Conservation (phyloP, 2,797 vertebrate species). For the Decapterus maruadsi region DNA sequence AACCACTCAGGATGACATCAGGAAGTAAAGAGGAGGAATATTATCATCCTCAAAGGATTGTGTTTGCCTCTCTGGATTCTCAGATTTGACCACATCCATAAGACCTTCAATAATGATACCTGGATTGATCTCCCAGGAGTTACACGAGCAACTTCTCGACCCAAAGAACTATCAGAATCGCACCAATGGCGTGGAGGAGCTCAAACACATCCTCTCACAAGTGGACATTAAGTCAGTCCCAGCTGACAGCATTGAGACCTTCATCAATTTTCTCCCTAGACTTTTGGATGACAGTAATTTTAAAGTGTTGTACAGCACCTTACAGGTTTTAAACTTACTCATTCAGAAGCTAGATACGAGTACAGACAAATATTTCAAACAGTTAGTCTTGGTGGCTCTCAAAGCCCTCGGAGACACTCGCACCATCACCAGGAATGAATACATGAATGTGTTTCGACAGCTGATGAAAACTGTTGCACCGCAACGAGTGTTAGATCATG, state of each 20-base stretch:
- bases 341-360: conserved; percentile 85
- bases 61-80: conserved; percentile 56
- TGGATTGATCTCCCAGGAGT: conserved; percentile 90
- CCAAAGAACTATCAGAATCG: conserved; percentile 90
- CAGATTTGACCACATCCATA: conserved; percentile 66
- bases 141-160: conserved; percentile 90
- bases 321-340: conserved; percentile 89
- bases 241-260: conserved; percentile 81
- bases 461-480: conserved; percentile 88
- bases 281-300: conserved; percentile 92
- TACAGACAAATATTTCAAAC: conserved; percentile 83
- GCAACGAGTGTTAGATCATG: conserved; percentile 86
- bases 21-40: conserved; percentile 61
- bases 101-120: conserved; percentile 84
- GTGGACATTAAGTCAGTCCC: conserved; percentile 80
- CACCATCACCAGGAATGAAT: conserved; percentile 86
- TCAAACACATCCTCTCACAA: conserved; percentile 84
- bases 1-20: conserved; percentile 70
- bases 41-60: conserved; percentile 64
- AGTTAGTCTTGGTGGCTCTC: conserved; percentile 85
- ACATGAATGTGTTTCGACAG: conserved; percentile 86
- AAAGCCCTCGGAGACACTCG: conserved; percentile 89
- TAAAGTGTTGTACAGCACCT: conserved; percentile 88
- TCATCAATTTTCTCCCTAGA: conserved; percentile 87
- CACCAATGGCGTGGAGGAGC: conserved; percentile 90